Percentiles rank a stretch among this genome's conserved stretches.
Evolutionary conservation across 2,888 invertebrate genomes (phyloP).

Genomic region (Drosophila cognata): DNA sequence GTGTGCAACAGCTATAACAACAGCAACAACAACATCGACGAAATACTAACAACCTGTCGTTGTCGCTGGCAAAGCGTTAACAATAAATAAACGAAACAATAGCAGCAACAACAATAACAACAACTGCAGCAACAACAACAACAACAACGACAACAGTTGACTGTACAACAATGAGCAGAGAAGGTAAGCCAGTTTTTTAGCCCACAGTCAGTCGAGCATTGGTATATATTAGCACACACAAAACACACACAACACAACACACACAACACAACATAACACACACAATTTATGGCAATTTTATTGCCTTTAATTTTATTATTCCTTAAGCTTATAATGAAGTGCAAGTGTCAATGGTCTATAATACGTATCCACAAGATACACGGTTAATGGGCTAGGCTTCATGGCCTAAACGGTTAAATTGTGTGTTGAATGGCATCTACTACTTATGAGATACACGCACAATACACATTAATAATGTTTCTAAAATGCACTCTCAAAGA

Average conservation of each 20-base stretch:
- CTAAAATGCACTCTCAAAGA: background rate
- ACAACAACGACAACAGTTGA: slow-evolving; percentile 57
- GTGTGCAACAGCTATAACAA: slow-evolving; percentile 51
- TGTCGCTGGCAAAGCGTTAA: slow-evolving; percentile 76
- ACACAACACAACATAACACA: slow-evolving; percentile 15
- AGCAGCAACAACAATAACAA: slow-evolving; percentile 41
- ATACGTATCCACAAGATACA: slow-evolving; percentile 3
- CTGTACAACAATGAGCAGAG: slow-evolving; percentile 77
- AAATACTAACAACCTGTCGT: slow-evolving; percentile 77
- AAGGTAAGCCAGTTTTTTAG: slow-evolving; percentile 79
- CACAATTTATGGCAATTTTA: slow-evolving; percentile 31
- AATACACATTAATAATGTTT: background rate
- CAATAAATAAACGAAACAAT: slow-evolving; percentile 75
- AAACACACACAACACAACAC: slow-evolving; percentile 18
- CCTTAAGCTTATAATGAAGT: slow-evolving; percentile 40
- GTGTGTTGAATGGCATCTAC: background rate
- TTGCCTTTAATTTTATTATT: slow-evolving; percentile 49
- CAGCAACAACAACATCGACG: slow-evolving; percentile 31
- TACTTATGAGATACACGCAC: background rate
- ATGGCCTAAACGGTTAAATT: slow-evolving; percentile 7
- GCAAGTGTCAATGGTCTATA: slow-evolving; percentile 37
- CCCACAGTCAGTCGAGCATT: slow-evolving; percentile 49
- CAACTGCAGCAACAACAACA: slow-evolving; percentile 35
- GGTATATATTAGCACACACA: slow-evolving; percentile 29
- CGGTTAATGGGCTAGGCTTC: slow-evolving; percentile 9